A percentile compares a stretch with the other conserved stretches of the same genome.
Evolutionary conservation across 1,140 invertebrate species (phyloP).

Genomic region (Samia ricini): DNA sequence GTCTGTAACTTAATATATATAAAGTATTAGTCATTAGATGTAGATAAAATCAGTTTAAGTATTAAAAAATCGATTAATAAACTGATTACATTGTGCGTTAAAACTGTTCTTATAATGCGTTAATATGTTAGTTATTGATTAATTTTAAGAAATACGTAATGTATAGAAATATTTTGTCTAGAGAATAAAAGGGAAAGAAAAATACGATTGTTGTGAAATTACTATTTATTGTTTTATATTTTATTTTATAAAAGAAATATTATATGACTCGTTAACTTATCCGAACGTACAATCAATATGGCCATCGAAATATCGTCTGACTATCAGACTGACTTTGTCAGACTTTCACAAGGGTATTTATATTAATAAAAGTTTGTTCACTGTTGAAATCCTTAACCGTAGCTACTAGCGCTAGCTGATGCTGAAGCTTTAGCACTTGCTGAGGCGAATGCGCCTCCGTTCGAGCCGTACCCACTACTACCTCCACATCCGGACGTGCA

Average conservation of each 20-base stretch:
- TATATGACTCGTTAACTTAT: not conserved
- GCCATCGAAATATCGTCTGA: conserved; percentile 3
- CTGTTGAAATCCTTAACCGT: conserved; percentile 24
- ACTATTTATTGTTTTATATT: not conserved
- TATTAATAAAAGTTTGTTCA: not conserved
- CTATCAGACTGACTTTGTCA: not conserved
- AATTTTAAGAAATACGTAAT: too few relatives aligned
- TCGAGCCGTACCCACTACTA: conserved; percentile 32
- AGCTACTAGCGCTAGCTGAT: conserved; percentile 45
- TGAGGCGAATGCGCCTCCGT: conserved; percentile 34
- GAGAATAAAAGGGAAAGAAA: not conserved
- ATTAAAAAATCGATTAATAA: too few relatives aligned
- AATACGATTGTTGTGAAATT: not conserved
- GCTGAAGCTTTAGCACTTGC: conserved; percentile 48
- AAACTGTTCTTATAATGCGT: too few relatives aligned
- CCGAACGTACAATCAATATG: conserved; percentile 1
- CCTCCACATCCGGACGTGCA: conserved; percentile 20
- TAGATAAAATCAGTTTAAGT: too few relatives aligned
- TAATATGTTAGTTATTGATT: too few relatives aligned
- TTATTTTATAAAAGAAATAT: not conserved
- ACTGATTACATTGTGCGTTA: too few relatives aligned
- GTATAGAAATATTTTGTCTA: too few relatives aligned
- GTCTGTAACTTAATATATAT: too few relatives aligned
- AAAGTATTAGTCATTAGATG: too few relatives aligned
- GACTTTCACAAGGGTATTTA: not conserved